Percentiles rank a stretch among this genome's conserved stretches.
Evolutionary conservation across 2,797 vertebrate species (phyloP).

Genomic region (Oreonectes daqikongensis): DNA sequence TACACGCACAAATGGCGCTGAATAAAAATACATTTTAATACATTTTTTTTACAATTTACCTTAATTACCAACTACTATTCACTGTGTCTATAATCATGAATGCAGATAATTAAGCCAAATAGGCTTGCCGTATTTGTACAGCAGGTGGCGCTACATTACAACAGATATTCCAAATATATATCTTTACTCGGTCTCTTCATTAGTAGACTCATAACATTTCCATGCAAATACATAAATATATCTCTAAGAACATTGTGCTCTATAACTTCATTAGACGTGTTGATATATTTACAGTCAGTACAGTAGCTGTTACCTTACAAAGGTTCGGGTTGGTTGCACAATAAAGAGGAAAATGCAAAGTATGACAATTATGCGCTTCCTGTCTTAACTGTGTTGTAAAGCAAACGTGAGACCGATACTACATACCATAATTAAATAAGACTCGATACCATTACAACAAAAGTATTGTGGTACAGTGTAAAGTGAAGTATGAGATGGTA

Average conservation of each 20-base stretch:
- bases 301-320: not conserved
- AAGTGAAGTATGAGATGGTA: not conserved
- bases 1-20: not conserved
- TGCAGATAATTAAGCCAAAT: no score
- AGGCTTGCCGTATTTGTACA: not conserved
- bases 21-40: no score
- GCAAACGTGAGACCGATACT: slow-evolving; percentile 14
- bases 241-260: not conserved
- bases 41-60: no score
- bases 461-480: not conserved
- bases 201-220: not conserved
- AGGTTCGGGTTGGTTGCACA: not conserved
- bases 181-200: not conserved
- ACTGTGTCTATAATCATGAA: no score
- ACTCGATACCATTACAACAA: not conserved
- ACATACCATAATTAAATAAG: not conserved
- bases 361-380: not conserved
- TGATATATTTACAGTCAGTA: slow-evolving; percentile 8
- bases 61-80: no score
- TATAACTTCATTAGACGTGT: slow-evolving; percentile 9
- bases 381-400: not conserved
- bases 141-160: slow-evolving; percentile 26
- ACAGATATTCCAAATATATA: not conserved
- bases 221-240: not conserved
- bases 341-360: slow-evolving; percentile 12